Evolutionary conservation across 1,140 invertebrate genomes (phyloP).

Genomic region (Aphaenogaster rudis): DNA sequence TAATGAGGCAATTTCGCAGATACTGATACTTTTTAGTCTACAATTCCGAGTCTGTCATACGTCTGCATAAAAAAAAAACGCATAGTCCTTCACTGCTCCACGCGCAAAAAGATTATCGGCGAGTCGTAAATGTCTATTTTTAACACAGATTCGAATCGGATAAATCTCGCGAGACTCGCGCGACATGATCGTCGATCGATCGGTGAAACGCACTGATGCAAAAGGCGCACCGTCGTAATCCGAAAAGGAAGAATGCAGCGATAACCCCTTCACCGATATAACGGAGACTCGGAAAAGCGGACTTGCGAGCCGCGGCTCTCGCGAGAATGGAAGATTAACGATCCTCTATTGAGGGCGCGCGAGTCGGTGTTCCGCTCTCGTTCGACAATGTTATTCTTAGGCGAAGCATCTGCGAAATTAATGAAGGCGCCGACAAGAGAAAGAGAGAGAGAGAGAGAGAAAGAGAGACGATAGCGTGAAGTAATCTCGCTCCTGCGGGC

Average conservation of each 20-base stretch:
- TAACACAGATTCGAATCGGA: neutral
- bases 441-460: neutral
- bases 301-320: slow-evolving; percentile 27
- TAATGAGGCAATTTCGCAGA: slow-evolving; percentile 33
- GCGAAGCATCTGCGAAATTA: slow-evolving; percentile 62
- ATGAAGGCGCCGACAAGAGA: slow-evolving; percentile 35
- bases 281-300: slow-evolving; percentile 6
- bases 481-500: slow-evolving; percentile 19
- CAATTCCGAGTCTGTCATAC: no score
- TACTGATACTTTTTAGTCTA: neutral
- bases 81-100: neutral
- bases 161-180: neutral
- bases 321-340: slow-evolving; percentile 50
- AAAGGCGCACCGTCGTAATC: neutral
- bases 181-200: neutral
- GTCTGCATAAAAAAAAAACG: neutral
- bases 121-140: neutral
- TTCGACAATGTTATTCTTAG: slow-evolving; percentile 68
- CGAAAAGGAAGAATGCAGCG: slow-evolving; percentile 16
- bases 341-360: slow-evolving; percentile 37
- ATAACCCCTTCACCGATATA: slow-evolving; percentile 36
- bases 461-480: neutral
- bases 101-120: neutral
- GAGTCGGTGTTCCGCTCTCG: slow-evolving; percentile 49
- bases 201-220: slow-evolving; percentile 15